A percentile compares a stretch with the other conserved stretches of the same genome.
Evolutionary conservation across 1,140 invertebrate genomes (phyloP).

Genomic region (Drosophila sturtevanti): DNA sequence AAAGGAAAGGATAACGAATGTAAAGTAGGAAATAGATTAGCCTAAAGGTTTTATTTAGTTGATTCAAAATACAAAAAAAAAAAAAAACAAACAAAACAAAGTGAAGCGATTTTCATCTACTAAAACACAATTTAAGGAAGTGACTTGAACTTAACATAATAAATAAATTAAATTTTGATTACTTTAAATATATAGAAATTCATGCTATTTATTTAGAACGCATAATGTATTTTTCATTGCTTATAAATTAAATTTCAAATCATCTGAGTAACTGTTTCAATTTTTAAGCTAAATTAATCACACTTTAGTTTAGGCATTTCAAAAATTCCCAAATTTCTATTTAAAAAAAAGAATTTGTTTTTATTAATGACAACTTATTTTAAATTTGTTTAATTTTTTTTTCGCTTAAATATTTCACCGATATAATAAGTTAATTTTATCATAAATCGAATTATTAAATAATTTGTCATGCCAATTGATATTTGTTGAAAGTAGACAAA

Average conservation of each 20-base stretch:
- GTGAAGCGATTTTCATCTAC: neutral
- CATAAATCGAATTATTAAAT: neutral
- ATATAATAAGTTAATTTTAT: neutral
- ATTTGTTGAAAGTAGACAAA: neutral
- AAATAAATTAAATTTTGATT: neutral
- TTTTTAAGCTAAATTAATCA: neutral
- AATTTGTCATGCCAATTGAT: neutral
- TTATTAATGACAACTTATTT: neutral
- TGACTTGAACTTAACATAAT: neutral
- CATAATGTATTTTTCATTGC: neutral
- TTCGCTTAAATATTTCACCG: neutral
- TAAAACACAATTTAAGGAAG: neutral
- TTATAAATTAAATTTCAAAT: neutral
- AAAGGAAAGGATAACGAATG: neutral
- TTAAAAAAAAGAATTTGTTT: neutral
- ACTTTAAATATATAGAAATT: neutral
- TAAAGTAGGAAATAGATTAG: neutral
- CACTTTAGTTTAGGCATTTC: neutral
- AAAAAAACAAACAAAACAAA: no score
- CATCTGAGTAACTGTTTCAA: no score
- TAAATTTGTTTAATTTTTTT: neutral
- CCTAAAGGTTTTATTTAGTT: neutral
- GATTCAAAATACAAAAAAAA: neutral
- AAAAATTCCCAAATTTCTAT: neutral
- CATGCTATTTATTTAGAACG: neutral